Conservation (phyloP, 2,113 vertebrate species). For the Siniperca knerii region DNA sequence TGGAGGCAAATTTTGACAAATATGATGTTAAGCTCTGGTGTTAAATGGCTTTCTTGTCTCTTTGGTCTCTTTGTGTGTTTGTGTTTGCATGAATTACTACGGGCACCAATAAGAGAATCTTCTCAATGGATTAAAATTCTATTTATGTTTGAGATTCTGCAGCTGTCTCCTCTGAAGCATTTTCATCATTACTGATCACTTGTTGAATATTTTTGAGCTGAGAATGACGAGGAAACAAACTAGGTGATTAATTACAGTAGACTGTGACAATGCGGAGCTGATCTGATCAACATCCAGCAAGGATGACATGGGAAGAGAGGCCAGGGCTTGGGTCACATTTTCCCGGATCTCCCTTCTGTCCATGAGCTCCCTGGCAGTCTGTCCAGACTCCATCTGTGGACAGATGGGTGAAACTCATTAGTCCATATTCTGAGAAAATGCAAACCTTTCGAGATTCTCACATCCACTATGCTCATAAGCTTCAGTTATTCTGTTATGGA, state of each 20-base stretch:
- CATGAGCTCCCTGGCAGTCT: conserved; percentile 53
- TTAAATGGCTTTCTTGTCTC: neutral
- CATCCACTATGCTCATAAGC: neutral
- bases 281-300: conserved; percentile 82
- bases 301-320: conserved; percentile 79
- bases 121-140: neutral
- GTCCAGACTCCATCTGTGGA: conserved; percentile 66
- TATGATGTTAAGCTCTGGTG: neutral
- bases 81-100: neutral
- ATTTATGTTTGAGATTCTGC: neutral
- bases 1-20: neutral
- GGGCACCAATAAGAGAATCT: neutral
- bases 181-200: neutral
- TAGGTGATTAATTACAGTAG: conserved; percentile 71
- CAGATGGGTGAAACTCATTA: neutral
- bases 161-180: neutral
- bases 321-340: conserved; percentile 78
- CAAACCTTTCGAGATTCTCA: neutral
- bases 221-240: neutral
- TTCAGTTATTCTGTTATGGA: neutral
- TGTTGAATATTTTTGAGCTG: no score
- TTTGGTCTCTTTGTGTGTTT: neutral
- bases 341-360: conserved; percentile 75
- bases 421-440: neutral
- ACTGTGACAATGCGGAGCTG: conserved; percentile 81